Conservation (phyloP, 2,888 invertebrate species). For the Nesidiocoris tenuis region DNA sequence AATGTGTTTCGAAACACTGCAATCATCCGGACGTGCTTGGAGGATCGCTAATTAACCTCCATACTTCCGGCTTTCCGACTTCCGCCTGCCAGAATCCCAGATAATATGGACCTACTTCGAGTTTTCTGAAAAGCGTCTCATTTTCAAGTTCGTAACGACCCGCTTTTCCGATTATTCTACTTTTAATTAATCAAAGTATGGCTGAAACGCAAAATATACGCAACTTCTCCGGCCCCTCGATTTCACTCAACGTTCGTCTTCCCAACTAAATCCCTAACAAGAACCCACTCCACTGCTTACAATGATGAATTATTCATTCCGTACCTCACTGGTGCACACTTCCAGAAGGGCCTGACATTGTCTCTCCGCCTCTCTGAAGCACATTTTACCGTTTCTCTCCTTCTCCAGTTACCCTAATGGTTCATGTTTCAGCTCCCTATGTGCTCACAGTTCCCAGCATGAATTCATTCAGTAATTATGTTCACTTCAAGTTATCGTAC, state of each 20-base stretch:
- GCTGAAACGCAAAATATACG: neutral
- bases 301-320: neutral
- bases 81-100: no score
- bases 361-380: neutral
- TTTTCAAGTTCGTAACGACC: no score
- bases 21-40: no score
- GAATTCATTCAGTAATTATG: no score
- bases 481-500: no score
- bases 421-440: neutral
- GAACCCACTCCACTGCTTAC: neutral
- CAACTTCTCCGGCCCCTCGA: neutral
- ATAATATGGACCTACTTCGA: no score
- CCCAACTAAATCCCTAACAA: neutral
- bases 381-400: neutral
- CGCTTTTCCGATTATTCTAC: no score
- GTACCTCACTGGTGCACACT: neutral
- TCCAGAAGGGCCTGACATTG: neutral
- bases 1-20: no score
- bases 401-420: neutral
- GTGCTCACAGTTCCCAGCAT: no score
- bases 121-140: no score
- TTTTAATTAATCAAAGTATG: neutral
- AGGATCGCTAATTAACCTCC: no score
- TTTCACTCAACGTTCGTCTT: neutral
- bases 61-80: no score